Percentiles rank a stretch among this genome's conserved stretches.
Evolutionary conservation across 2,888 invertebrate genomes (phyloP).

Genomic region (Tortricodes alternella): DNA sequence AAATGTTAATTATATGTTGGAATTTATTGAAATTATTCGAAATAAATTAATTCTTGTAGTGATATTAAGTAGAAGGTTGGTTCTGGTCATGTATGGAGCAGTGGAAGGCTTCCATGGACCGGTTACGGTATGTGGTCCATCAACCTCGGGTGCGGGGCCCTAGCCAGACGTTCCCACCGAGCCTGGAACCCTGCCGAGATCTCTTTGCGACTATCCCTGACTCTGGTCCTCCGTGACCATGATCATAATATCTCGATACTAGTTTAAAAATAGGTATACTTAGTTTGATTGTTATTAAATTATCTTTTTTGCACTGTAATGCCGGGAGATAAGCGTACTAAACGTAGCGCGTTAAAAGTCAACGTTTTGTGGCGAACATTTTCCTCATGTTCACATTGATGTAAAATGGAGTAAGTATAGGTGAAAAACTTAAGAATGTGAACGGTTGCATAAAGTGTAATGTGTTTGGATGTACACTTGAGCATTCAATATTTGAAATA

Average conservation of each 20-base stretch:
- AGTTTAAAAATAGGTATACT: neutral
- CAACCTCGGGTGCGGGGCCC: slow-evolving; percentile 44
- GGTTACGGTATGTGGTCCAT: slow-evolving; percentile 62
- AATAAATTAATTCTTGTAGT: slow-evolving; percentile 65
- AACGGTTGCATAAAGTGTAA: no score
- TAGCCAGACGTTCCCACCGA: slow-evolving; percentile 19
- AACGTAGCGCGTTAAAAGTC: no score
- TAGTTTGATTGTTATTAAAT: no score
- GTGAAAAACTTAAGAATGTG: no score
- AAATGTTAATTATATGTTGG: slow-evolving; percentile 73
- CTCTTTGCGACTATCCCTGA: neutral
- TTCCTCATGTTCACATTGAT: no score
- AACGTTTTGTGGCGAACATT: no score
- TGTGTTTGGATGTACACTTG: no score
- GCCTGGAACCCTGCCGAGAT: slow-evolving; percentile 12
- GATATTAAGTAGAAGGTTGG: slow-evolving; percentile 57
- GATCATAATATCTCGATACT: neutral
- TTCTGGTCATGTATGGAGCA: slow-evolving; percentile 52
- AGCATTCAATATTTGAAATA: no score
- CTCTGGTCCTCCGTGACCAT: neutral
- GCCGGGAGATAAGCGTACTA: no score
- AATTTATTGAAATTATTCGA: slow-evolving; percentile 71
- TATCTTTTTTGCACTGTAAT: no score
- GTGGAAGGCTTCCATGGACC: slow-evolving; percentile 61
- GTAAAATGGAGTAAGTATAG: no score